Percentiles rank a stretch among this genome's conserved stretches.
Evolutionary conservation across 2,113 vertebrate species (phyloP).

Genomic region (Pagrus major): DNA sequence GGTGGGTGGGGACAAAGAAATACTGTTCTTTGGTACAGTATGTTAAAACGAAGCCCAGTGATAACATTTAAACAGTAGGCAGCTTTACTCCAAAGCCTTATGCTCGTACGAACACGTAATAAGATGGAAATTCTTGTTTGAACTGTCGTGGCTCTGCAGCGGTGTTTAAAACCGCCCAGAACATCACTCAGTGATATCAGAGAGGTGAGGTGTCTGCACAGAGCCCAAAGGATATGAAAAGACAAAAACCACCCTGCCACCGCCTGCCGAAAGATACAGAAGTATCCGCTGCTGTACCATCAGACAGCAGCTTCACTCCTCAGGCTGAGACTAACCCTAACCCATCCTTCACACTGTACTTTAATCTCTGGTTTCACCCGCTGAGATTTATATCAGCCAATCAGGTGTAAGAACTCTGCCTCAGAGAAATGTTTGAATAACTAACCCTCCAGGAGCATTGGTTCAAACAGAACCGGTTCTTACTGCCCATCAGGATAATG

Average conservation of each 20-base stretch:
- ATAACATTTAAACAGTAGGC: conserved; percentile 2
- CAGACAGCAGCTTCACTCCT: too few relatives aligned
- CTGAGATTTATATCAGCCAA: conserved; percentile 5
- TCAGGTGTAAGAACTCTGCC: background rate
- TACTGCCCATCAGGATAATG: conserved; percentile 80
- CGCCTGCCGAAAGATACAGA: too few relatives aligned
- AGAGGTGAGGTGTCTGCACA: too few relatives aligned
- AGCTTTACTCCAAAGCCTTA: conserved; percentile 34
- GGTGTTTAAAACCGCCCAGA: too few relatives aligned
- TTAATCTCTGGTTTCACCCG: conserved; percentile 13
- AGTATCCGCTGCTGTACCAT: too few relatives aligned
- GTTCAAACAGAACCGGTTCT: conserved; percentile 30
- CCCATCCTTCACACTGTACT: too few relatives aligned
- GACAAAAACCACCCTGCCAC: too few relatives aligned
- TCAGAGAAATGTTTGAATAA: conserved; percentile 1
- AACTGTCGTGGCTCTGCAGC: background rate
- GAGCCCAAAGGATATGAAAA: too few relatives aligned
- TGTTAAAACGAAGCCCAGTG: background rate
- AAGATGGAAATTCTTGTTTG: background rate
- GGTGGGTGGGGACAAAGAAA: conserved; percentile 62
- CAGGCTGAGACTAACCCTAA: too few relatives aligned
- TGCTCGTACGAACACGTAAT: too few relatives aligned
- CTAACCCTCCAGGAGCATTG: background rate
- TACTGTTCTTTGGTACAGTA: conserved; percentile 28
- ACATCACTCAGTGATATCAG: too few relatives aligned